Evolutionary conservation across 2,888 invertebrate genomes (phyloP).

Genomic region (Synergus gifuensis): DNA sequence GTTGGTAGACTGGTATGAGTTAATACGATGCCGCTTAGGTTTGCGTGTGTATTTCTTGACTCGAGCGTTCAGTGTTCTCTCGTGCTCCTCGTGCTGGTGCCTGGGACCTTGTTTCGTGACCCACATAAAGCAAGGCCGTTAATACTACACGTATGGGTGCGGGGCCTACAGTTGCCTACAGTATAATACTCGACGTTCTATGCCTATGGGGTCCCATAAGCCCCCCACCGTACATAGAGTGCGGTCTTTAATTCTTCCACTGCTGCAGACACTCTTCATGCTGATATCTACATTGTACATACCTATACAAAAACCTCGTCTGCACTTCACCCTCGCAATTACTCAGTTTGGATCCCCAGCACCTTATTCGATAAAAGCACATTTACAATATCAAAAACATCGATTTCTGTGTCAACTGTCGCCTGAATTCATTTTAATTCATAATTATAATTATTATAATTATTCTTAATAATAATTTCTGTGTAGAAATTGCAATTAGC

Average conservation of each 20-base stretch:
- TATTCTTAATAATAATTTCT: too few species aligned
- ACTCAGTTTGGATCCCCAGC: too few species aligned
- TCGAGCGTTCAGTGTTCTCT: slow-evolving; percentile 54
- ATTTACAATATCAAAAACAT: too few species aligned
- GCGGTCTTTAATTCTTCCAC: neutral
- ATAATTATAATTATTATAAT: too few species aligned
- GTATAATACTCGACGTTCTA: neutral
- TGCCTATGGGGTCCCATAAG: slow-evolving; percentile 54
- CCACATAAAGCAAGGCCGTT: slow-evolving; percentile 77
- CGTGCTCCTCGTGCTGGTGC: slow-evolving; percentile 66
- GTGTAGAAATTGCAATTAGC: too few species aligned
- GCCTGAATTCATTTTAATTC: too few species aligned
- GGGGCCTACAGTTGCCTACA: slow-evolving; percentile 57
- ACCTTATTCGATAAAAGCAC: too few species aligned
- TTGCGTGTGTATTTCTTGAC: slow-evolving; percentile 49
- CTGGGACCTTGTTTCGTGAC: slow-evolving; percentile 77
- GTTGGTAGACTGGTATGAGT: slow-evolving; percentile 51
- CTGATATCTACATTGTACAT: neutral
- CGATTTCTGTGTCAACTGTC: too few species aligned
- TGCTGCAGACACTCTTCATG: neutral
- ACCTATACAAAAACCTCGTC: neutral
- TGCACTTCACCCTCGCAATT: too few species aligned
- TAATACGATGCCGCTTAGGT: slow-evolving; percentile 51
- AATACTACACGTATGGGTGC: slow-evolving; percentile 72
- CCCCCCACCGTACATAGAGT: slow-evolving; percentile 17